Evolutionary conservation across 2,797 vertebrate species (phyloP), one percentile per base, ranked within the genome.

Genomic region (Carcharodon carcharias): DNA sequence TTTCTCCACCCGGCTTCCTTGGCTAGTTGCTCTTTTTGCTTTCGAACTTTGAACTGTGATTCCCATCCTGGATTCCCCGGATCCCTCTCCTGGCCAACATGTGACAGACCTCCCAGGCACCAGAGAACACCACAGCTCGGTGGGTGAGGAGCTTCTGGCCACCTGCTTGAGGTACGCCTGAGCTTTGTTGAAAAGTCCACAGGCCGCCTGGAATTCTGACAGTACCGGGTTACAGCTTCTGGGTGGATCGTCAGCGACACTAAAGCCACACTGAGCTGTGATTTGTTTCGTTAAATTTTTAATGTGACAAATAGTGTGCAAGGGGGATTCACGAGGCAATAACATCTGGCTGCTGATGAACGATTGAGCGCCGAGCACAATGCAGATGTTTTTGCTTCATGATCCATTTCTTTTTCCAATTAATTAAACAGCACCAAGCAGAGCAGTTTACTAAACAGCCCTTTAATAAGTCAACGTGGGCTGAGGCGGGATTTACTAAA

Each of bases 351-450:
- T 26, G 54, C 11, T 26, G 40, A 50, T 85, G 50, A 85, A 85
- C 18, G 40, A 45, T 9, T 26, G 31, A 16, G 88, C 3, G 28
- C 88, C 61, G 54, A 91, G 31, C 88, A 35, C 9, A 56, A 91
- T 91, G 88, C 88, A 91, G 88, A 91, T 91, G 56, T 91, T 91
- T 85, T 85, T 85, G 40, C 28, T 35, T 91, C 31, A 18, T 61
- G 56, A 91, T 58, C 88, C 88, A 91, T 56, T 56, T 35, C 31
- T 61, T 85, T n/a, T 58, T 58, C 88, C 88, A 35, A 61, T 56
- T 58, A 91, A 58, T 61, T 91, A 91, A 91, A 28, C 88, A 23
- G 4, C 28, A 61, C 54, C 50, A 91, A 54, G 61, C 88, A 61
- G 28, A 54, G 54, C 9, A 56, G 26, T 56, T 91, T 61, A 91